Conservation (phyloP, 2,113 vertebrate species). For the Paratilapia polleni region DNA sequence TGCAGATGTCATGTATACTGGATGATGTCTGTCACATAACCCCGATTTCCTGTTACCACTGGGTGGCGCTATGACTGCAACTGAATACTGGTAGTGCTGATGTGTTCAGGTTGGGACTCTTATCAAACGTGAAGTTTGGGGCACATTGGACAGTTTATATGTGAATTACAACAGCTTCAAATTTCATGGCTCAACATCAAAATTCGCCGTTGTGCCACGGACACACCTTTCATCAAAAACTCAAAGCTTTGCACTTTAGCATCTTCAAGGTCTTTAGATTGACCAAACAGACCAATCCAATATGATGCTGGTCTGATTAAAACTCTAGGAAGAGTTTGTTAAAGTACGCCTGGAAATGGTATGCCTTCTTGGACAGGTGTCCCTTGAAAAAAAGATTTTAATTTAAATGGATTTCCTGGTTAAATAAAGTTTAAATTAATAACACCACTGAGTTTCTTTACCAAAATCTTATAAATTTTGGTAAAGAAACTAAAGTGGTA, state of each 20-base stretch:
- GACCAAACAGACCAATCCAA: no score
- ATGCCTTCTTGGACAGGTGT: background rate
- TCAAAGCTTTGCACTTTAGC: background rate
- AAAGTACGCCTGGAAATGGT: background rate
- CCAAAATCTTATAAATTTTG: no score
- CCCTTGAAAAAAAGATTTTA: accelerated
- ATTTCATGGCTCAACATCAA: background rate
- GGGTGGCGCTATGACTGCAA: background rate
- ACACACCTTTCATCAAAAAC: background rate
- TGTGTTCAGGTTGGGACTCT: background rate
- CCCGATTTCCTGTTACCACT: background rate
- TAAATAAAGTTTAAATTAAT: background rate
- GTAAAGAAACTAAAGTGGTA: background rate
- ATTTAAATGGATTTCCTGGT: background rate
- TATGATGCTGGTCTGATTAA: background rate
- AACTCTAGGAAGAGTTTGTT: background rate
- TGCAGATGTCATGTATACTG: background rate
- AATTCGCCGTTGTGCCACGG: background rate
- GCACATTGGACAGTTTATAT: background rate
- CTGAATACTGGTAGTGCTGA: background rate
- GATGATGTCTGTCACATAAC: background rate
- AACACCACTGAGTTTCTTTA: no score
- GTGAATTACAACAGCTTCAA: background rate
- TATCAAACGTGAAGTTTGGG: background rate
- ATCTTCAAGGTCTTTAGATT: background rate